Conservation (phyloP, 2,797 vertebrate species). For the Octomys mimax region DNA sequence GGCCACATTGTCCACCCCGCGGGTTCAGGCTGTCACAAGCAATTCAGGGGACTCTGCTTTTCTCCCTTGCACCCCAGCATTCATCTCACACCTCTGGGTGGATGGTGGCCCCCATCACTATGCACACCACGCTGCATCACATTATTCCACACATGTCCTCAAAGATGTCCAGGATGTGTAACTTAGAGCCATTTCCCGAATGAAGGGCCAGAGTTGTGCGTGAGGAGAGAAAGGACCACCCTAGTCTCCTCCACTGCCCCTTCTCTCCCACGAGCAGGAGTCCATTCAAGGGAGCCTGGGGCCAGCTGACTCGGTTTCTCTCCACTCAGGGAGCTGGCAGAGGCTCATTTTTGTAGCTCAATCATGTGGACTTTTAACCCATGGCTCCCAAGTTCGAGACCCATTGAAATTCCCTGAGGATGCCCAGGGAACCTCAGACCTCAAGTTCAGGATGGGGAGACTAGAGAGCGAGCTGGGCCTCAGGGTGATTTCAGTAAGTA, state of each 20-base stretch:
- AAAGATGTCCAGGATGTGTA: not conserved
- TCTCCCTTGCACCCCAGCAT: not conserved
- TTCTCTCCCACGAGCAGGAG: not conserved
- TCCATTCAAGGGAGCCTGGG: not conserved
- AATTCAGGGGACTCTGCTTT: not conserved
- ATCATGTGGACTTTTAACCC: not conserved
- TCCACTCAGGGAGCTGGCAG: not conserved
- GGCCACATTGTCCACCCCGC: not conserved
- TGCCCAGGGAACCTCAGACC: not conserved
- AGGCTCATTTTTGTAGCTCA: not conserved
- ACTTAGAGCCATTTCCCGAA: not conserved
- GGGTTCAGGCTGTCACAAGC: not conserved
- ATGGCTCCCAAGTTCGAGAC: constrained; percentile 4
- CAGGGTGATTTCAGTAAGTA: not conserved
- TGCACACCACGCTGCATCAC: not conserved
- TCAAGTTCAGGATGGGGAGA: not conserved
- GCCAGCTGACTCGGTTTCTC: not conserved
- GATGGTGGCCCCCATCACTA: not conserved
- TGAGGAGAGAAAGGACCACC: not conserved
- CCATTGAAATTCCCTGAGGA: not conserved
- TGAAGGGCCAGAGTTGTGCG: not conserved
- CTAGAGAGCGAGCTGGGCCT: not conserved
- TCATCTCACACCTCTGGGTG: not conserved
- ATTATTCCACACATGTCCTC: not conserved
- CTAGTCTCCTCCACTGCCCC: not conserved